Conservation (phyloP, 2,888 invertebrate genomes). For the Cantharis rufa region DNA sequence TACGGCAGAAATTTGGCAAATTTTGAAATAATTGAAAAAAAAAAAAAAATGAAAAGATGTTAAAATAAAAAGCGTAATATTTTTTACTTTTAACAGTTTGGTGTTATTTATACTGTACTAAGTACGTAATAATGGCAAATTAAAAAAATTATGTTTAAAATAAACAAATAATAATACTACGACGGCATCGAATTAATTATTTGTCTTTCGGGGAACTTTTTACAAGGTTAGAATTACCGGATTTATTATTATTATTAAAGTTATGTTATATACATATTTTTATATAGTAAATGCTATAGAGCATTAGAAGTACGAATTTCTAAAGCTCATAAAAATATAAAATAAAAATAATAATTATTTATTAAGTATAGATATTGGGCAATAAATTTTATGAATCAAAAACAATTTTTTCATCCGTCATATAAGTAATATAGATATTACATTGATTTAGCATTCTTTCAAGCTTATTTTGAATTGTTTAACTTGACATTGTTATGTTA, state of each 20-base stretch:
- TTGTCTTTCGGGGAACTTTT: neutral
- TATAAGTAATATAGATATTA: neutral
- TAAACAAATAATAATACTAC: neutral
- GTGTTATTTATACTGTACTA: neutral
- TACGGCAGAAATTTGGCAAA: no score
- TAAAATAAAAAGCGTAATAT: no score
- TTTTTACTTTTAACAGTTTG: neutral
- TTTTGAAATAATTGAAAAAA: no score
- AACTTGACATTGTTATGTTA: neutral
- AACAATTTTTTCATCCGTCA: neutral
- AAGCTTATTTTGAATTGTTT: neutral
- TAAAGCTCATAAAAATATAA: no score
- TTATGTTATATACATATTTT: neutral
- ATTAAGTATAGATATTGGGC: no score
- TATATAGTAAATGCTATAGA: neutral
- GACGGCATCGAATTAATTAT: neutral
- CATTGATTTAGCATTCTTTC: neutral
- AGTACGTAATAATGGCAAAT: neutral
- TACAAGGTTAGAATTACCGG: neutral
- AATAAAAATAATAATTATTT: neutral
- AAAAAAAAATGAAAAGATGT: no score
- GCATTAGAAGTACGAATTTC: no score
- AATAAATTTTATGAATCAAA: neutral
- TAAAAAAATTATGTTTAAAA: neutral
- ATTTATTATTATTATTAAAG: neutral